Conservation (phyloP, 1,140 invertebrate genomes). For the Andricus grossulariae region DNA sequence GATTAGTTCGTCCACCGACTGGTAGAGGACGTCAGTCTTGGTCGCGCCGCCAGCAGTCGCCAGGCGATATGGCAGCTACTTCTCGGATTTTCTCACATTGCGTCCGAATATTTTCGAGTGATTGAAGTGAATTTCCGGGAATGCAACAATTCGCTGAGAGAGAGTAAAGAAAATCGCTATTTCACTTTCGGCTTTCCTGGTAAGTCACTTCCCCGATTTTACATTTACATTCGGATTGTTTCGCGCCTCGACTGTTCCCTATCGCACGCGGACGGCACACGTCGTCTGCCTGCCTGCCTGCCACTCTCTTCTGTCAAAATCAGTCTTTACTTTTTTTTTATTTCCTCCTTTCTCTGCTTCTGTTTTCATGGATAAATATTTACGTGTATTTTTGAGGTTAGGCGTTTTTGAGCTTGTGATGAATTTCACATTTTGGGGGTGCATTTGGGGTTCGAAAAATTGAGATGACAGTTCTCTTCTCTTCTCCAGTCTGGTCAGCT, state of each 20-base stretch:
- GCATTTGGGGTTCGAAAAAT: too few species aligned
- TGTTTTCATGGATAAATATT: neutral
- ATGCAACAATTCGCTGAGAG: constrained; percentile 41
- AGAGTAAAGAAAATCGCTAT: constrained; percentile 28
- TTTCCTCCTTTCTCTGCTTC: constrained; percentile 35
- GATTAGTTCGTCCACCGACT: constrained; percentile 59
- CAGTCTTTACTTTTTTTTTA: constrained; percentile 51
- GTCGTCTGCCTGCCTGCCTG: constrained; percentile 64
- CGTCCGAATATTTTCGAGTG: constrained; percentile 46
- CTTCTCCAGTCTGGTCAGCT: too few species aligned
- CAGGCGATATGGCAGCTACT: constrained; percentile 58
- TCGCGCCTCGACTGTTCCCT: constrained; percentile 34
- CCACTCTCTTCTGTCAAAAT: constrained; percentile 54
- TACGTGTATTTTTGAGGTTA: neutral
- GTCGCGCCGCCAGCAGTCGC: constrained; percentile 60
- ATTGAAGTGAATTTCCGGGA: constrained; percentile 49
- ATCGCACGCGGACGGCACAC: constrained; percentile 55
- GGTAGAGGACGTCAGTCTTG: constrained; percentile 63
- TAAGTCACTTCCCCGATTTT: constrained; percentile 32
- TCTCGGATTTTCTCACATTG: constrained; percentile 40
- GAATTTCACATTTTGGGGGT: too few species aligned
- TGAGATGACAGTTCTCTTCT: too few species aligned
- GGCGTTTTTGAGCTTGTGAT: neutral
- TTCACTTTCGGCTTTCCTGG: constrained; percentile 23
- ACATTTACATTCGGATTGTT: constrained; percentile 30